Base-by-base conservation (phyloP, 1,140 invertebrate genomes). In the Leptoteleia sp. region DNA sequence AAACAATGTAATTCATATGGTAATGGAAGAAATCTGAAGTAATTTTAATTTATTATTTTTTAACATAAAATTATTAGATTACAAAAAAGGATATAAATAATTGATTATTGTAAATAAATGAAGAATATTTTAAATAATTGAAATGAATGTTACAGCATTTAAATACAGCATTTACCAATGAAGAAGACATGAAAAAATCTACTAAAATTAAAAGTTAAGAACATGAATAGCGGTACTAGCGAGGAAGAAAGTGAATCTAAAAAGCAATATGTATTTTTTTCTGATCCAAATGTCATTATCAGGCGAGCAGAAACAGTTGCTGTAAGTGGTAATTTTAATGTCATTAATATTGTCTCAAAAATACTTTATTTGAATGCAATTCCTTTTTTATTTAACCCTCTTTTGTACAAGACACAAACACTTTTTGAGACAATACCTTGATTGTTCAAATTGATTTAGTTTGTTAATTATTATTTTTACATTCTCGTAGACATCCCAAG, bases 261-360 rank as follows among this genome's bases (percentile, higher is more conserved):
- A 62, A 84, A 83, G 25, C 85, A 83, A 82, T 86, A 86, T 86
- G 82, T 83, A 15, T 87, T 85, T 48, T 86, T 87, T 61, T 81
- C 80, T 16, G 77, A 87, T 42, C 85, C 84, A 17, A 81, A 87
- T 37, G 52, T 83, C 70, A 71, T 83, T 59, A 59, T 62, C 48
- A 80, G 82, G 57, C 73, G 81, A 45, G 84, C 81, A 17, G 81
- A 88, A 47, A 64, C 80, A 29, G 78, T 76, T 57, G 64, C 76
- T 61, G 84, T 86, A 67, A 84, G 84, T 83, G 45, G 8, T 25
- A n/a, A 29, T 29, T 29, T n/a, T 3, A 1, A 29, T 7, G 8
- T 29, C 8, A 7, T 1, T 6, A 29, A 29, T 29, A 29, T 29
- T 29, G 27, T 29, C 27, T 29, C 27, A 29, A 29, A 29, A 29